Conservation (phyloP, 2,888 invertebrate species). For the Thelaira solivaga region DNA sequence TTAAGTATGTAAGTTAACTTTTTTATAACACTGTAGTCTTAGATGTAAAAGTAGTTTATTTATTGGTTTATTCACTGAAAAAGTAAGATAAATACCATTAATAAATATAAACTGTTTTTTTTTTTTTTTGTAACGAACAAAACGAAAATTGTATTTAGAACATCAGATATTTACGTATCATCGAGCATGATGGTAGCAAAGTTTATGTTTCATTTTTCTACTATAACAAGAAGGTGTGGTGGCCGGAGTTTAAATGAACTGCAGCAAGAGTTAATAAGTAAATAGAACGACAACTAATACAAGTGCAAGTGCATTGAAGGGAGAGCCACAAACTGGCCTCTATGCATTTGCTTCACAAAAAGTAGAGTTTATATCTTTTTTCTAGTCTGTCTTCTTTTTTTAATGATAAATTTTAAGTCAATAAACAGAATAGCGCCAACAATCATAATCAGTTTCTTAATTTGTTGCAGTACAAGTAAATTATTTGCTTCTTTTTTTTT, state of each 20-base stretch:
- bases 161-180: constrained; percentile 47
- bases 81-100: constrained; percentile 3
- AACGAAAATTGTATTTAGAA: constrained; percentile 40
- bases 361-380: constrained; percentile 22
- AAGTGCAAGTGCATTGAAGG: not conserved
- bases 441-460: not conserved
- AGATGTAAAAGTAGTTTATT: not conserved
- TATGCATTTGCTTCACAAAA: not conserved
- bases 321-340: not conserved
- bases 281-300: not conserved
- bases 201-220: not conserved
- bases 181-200: constrained; percentile 16
- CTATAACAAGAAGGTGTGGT: constrained; percentile 26
- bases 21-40: not conserved
- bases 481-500: not conserved
- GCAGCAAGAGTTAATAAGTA: not conserved
- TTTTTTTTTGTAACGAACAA: no score
- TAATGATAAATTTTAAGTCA: not conserved
- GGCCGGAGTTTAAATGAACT: not conserved
- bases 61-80: constrained; percentile 15
- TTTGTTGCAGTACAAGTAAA: constrained; percentile 15
- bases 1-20: not conserved
- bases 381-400: not conserved
- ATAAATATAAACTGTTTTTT: not conserved
- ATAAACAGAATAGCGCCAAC: not conserved